Evolutionary conservation across 2,113 vertebrate species (phyloP).

Genomic region (Serinus canaria): DNA sequence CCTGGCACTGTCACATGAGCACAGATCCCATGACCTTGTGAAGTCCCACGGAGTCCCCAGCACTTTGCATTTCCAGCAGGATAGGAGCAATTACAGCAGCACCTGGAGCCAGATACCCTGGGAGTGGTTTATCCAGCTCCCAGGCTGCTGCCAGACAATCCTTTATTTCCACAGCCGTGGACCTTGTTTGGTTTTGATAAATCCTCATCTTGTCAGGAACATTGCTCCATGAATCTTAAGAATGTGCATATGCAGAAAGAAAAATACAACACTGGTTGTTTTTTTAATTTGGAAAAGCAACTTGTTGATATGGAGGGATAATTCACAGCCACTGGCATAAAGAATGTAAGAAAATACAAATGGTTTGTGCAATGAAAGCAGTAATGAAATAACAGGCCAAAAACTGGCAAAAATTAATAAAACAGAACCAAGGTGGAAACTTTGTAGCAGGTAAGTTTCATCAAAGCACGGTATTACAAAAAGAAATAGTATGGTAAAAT

Average conservation of each 20-base stretch:
- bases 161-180: neutral
- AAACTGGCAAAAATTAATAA: neutral
- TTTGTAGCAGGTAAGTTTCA: neutral
- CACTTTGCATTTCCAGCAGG: neutral
- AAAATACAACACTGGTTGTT: neutral
- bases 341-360: neutral
- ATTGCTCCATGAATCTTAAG: neutral
- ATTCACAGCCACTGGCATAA: neutral
- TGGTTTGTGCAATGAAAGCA: neutral
- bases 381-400: neutral
- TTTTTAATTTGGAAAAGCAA: neutral
- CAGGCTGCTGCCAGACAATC: neutral
- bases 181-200: neutral
- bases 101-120: neutral
- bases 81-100: neutral
- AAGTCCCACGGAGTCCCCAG: neutral
- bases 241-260: neutral
- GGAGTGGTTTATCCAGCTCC: neutral
- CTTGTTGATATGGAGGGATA: neutral
- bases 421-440: neutral
- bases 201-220: neutral
- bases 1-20: neutral
- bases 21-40: neutral
- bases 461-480: neutral
- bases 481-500: neutral